A percentile compares a stretch with the other conserved stretches of the same genome.
These are phyloP conservation scores for Agrotis exclamationis DNA, from an alignment of 2,888 invertebrate species.

Conservation along the genomic window DNA sequence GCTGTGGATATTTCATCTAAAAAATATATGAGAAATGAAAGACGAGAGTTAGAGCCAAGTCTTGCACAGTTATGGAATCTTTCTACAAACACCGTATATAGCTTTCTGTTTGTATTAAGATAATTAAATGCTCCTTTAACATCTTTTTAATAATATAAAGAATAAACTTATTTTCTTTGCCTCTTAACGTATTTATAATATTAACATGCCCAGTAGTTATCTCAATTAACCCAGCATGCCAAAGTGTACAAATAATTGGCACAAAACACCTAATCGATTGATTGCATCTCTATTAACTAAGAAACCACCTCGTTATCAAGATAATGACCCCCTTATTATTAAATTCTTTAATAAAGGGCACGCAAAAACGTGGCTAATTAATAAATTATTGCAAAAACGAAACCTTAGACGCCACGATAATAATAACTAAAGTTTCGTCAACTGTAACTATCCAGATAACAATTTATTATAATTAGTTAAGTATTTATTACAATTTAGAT, in stretches of 20 bases:
- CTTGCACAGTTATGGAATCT: background rate
- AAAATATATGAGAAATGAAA: constrained; percentile 25
- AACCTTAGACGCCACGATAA: background rate
- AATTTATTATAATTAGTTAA: constrained; percentile 55
- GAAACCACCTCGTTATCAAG: background rate
- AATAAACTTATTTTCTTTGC: too few relatives aligned
- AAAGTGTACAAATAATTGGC: background rate
- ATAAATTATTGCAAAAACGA: constrained; percentile 22
- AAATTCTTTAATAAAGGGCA: constrained; percentile 2
- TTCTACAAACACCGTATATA: too few relatives aligned
- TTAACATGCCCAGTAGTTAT: background rate
- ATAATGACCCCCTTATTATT: background rate
- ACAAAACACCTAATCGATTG: constrained; percentile 23
- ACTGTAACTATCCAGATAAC: constrained; percentile 16
- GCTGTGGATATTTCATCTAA: constrained; percentile 10
- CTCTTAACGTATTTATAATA: too few relatives aligned
- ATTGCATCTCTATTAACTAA: constrained; percentile 28
- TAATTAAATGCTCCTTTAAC: too few relatives aligned
- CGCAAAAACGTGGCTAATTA: constrained; percentile 9
- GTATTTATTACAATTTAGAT: constrained; percentile 56
- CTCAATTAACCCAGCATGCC: background rate
- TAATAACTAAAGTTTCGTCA: constrained; percentile 26
- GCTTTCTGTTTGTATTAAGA: too few relatives aligned
- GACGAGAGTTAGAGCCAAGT: background rate
- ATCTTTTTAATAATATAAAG: too few relatives aligned